Evolutionary conservation across 2,113 vertebrate genomes (phyloP).

Genomic region (Planiliza haematocheilus): DNA sequence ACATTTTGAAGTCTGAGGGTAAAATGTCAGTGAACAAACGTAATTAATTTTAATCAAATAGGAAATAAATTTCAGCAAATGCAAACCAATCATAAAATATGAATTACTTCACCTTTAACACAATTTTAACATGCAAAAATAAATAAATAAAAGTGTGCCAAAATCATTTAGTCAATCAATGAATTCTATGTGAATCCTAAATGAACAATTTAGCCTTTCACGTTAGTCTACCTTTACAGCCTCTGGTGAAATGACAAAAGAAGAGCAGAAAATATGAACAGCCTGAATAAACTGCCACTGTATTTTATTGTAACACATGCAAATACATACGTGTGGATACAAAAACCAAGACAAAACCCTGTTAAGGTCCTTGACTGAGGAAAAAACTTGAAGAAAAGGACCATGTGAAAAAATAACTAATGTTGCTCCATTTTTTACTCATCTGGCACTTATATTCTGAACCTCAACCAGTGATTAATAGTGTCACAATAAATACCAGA

Average conservation of each 20-base stretch:
- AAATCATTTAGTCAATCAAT: slow-evolving; percentile 1
- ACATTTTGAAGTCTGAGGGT: slow-evolving; percentile 21
- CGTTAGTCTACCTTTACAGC: background rate
- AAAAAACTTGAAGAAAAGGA: background rate
- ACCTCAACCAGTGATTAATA: background rate
- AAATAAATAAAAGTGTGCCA: slow-evolving; percentile 7
- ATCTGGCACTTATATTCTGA: background rate
- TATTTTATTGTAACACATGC: too few relatives aligned
- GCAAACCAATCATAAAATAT: slow-evolving; percentile 19
- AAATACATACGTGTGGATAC: too few relatives aligned
- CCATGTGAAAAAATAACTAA: background rate
- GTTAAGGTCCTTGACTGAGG: background rate
- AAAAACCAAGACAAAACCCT: background rate
- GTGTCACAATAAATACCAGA: too few relatives aligned
- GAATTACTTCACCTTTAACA: slow-evolving; percentile 15
- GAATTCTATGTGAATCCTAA: background rate
- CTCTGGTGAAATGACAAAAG: background rate
- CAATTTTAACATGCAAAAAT: slow-evolving; percentile 19
- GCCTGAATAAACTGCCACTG: too few relatives aligned
- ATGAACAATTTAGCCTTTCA: background rate
- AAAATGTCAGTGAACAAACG: slow-evolving; percentile 22
- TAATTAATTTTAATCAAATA: slow-evolving; percentile 24
- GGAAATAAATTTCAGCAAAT: slow-evolving; percentile 16
- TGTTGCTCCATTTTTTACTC: background rate
- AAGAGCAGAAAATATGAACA: background rate